Evolutionary conservation across 1,140 invertebrate genomes (phyloP), one percentile per base, ranked within the genome.

Genomic region (Daktulosphaira vitifoliae): DNA sequence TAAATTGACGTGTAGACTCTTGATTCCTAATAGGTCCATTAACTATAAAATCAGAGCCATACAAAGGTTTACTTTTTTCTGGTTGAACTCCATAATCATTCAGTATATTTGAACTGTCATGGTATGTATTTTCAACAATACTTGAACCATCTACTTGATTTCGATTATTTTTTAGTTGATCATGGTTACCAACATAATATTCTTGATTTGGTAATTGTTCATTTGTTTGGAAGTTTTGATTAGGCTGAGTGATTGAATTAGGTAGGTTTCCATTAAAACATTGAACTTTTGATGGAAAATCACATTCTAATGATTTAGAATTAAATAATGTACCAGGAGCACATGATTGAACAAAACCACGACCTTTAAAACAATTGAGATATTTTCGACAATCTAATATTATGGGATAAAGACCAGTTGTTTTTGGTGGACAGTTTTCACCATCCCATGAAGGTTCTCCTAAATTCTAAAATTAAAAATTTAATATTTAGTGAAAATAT

Each of bases 321-420:
- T 85, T 85, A 69, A 87, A 88, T 0, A 82, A 71, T 0, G 84
- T 86, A 23, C 84, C 85, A 0, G 83, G 79, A 1, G 79, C 77
- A 70, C 86, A 88, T 6, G 65, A 33, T 70, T 82, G 79, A 2
- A 82, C 74, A 38, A 75, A 72, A 8, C 81, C 79, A 25, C 78
- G 73, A 1, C 83, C 83, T 23, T 81, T 79, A 73, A 78, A 83
- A 69, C 86, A 88, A 69, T 82, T 85, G 8, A 87, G 76, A 72
- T 82, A 88, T 68, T 83, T 81, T 68, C 80, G 78, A 54, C 86
- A 88, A 68, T 86, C 81, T 1, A 77, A 72, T 1, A 77, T 77
- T 71, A 83, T 83, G 1, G 82, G 75, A 66, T 81, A 81, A 48
- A 78, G 73, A 0, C 84, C 84, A 0, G 78, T 81, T 4, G 76